Evolutionary conservation across 2,797 vertebrate species (phyloP).

Genomic region (Phyllotis vaccarum): DNA sequence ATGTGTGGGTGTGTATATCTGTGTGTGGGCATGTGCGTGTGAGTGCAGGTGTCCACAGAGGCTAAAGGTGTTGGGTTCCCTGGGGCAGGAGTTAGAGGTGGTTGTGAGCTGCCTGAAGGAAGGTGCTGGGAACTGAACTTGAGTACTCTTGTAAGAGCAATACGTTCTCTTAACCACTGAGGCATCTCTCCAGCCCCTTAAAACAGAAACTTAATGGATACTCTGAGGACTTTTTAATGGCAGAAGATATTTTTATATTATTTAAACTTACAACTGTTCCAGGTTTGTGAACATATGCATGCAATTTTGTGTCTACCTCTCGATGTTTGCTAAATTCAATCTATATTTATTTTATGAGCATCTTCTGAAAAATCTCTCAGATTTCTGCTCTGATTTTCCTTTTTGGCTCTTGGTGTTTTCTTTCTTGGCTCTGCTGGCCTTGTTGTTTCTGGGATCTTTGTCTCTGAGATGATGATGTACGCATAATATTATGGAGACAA

Average conservation of each 20-base stretch:
- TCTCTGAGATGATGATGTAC: neutral
- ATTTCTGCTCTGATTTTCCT: neutral
- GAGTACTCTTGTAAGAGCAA: neutral
- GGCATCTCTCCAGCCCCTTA: neutral
- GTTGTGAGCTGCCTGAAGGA: neutral
- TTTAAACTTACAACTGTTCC: conserved; percentile 5
- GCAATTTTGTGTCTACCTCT: conserved; percentile 13
- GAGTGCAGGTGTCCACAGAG: neutral
- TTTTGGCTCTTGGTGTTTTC: neutral
- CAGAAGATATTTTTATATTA: conserved; percentile 8
- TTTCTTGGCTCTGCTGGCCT: neutral
- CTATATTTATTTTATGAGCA: neutral
- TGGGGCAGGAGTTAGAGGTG: neutral
- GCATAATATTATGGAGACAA: neutral
- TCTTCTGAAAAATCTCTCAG: conserved; percentile 4
- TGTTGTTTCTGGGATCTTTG: neutral
- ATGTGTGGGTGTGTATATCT: neutral
- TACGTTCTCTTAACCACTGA: neutral
- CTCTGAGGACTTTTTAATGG: conserved; percentile 43
- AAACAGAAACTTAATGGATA: neutral
- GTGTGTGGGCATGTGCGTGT: neutral
- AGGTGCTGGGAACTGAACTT: neutral
- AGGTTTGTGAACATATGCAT: neutral
- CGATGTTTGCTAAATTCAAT: conserved; percentile 4
- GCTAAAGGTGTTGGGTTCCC: neutral